These are phyloP conservation scores for Lepidurus packardi DNA, from an alignment of 1,140 invertebrate species.

Conservation along the genomic window DNA sequence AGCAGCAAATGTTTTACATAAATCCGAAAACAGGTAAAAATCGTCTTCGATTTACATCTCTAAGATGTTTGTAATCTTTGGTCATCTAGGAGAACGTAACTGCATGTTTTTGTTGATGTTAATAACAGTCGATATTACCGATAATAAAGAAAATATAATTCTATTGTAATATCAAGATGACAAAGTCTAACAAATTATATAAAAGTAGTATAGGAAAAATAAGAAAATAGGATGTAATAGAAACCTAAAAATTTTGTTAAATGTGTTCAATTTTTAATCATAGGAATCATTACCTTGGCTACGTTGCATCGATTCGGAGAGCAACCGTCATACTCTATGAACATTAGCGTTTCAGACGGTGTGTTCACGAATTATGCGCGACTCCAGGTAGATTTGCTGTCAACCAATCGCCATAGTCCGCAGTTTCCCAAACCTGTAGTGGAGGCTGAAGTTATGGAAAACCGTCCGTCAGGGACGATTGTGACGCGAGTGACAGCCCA, in stretches of 20 bases:
- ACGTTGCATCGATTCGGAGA: conserved; percentile 61
- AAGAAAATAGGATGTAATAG: background rate
- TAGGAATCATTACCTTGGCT: conserved; percentile 58
- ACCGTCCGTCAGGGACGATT: conserved; percentile 44
- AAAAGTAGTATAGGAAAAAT: background rate
- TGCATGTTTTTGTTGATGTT: no score
- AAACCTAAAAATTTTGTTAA: conserved; percentile 29
- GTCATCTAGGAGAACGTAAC: no score
- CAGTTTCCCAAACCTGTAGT: conserved; percentile 67
- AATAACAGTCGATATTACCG: no score
- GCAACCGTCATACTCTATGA: conserved; percentile 60
- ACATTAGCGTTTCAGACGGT: conserved; percentile 86
- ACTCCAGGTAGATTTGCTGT: conserved; percentile 69
- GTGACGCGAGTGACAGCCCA: conserved; percentile 55
- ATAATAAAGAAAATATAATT: no score
- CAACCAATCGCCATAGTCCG: conserved; percentile 73
- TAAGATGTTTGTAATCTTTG: no score
- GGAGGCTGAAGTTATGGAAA: conserved; percentile 53
- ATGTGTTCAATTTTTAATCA: conserved; percentile 38
- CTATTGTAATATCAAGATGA: no score
- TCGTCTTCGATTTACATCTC: background rate
- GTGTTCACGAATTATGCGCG: conserved; percentile 78
- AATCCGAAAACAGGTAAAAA: conserved; percentile 55
- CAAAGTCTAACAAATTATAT: background rate
- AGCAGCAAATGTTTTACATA: conserved; percentile 71